These are phyloP conservation scores for Nothocercus julius DNA, from an alignment of 2,113 vertebrate genomes.

Conservation along the genomic window DNA sequence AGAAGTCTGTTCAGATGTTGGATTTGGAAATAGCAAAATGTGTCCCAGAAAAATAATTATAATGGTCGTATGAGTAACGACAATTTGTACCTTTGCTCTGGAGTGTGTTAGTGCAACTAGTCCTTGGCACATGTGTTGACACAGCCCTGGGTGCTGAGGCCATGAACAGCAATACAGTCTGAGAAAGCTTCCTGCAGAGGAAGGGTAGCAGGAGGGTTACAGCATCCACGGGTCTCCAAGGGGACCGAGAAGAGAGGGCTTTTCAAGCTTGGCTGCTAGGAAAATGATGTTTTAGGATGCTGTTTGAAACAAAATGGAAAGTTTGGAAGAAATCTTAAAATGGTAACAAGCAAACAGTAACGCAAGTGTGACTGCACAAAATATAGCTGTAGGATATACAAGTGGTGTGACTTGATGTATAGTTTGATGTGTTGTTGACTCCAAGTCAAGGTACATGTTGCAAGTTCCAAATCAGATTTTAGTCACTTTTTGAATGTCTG, in stretches of 20 bases:
- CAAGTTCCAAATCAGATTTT: not conserved
- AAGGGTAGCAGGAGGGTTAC: not conserved
- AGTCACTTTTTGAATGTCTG: not conserved
- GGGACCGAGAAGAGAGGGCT: not conserved
- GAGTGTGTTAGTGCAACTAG: not conserved
- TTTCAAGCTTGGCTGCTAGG: not conserved
- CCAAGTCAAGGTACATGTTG: not conserved
- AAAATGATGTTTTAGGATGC: not conserved
- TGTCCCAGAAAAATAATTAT: not conserved
- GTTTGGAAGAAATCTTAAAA: not conserved
- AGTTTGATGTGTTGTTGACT: not conserved
- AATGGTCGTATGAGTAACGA: not conserved
- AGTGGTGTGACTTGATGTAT: not conserved
- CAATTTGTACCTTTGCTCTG: not conserved
- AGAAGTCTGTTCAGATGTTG: not conserved
- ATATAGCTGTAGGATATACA: not conserved
- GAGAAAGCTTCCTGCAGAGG: not conserved
- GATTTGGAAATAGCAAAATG: not conserved
- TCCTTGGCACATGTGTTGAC: not conserved
- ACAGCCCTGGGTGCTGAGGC: not conserved
- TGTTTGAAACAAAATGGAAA: not conserved
- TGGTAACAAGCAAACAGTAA: not conserved
- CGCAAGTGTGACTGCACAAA: fast-evolving
- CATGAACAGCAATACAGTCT: not conserved
- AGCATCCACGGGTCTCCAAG: not conserved